These are phyloP conservation scores for Eledona agricola DNA, from an alignment of 2,888 invertebrate species.

Conservation along the genomic window DNA sequence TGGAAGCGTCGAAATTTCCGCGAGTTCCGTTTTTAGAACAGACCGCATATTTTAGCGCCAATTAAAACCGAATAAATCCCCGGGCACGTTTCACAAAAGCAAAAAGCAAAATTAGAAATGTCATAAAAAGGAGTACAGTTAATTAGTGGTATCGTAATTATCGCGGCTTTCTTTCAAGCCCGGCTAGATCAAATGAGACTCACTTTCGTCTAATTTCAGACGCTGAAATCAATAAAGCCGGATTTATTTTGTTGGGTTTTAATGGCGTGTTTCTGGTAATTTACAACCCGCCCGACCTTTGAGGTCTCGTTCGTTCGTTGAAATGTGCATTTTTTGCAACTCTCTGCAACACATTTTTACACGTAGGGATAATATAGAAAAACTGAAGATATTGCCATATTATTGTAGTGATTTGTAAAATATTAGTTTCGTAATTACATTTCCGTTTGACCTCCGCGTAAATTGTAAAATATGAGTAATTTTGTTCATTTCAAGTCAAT, in stretches of 20 bases:
- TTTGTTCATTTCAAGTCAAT: too few species aligned
- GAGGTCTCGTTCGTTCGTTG: neutral
- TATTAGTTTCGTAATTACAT: too few species aligned
- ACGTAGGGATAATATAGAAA: too few species aligned
- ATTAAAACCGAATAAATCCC: slow-evolving; percentile 35
- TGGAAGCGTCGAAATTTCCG: slow-evolving; percentile 6
- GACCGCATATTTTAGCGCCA: slow-evolving; percentile 32
- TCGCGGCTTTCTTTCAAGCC: slow-evolving; percentile 38
- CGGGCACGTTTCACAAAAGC: slow-evolving; percentile 24
- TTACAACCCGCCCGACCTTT: neutral
- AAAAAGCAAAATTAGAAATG: slow-evolving; percentile 27
- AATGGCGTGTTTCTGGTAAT: slow-evolving; percentile 7
- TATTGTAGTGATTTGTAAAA: too few species aligned
- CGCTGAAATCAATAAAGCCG: slow-evolving; percentile 12
- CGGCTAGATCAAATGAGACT: slow-evolving; percentile 16
- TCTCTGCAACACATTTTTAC: too few species aligned
- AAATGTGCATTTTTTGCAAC: too few species aligned
- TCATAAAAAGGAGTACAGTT: slow-evolving; percentile 33
- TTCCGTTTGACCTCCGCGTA: too few species aligned
- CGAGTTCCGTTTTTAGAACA: slow-evolving; percentile 20
- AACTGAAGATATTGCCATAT: too few species aligned
- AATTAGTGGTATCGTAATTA: slow-evolving; percentile 41
- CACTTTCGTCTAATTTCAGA: slow-evolving; percentile 16
- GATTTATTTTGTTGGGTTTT: slow-evolving; percentile 10
- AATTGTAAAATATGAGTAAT: too few species aligned